Percentiles rank a stretch among this genome's conserved stretches.
These are phyloP conservation scores for rat (Rattus norvegicus) DNA, from an alignment of 2,113 vertebrate species.

Conservation along the genomic window GRCr8 NC_086023.1:103552001-103552500, in stretches of 20 bases:
- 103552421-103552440: conserved; percentile 82
- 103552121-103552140: background rate
- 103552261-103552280: background rate
- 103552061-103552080: background rate
- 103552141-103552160: background rate
- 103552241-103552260: background rate
- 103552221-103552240: background rate
- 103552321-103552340: background rate
- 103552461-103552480: conserved; percentile 80
- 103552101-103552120: background rate
- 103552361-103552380: conserved; percentile 55
- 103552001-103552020: conserved; percentile 26
- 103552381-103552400: conserved; percentile 67
- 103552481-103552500: conserved; percentile 80
- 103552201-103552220: background rate
- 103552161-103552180: background rate
- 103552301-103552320: background rate
- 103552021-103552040: conserved; percentile 32
- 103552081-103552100: background rate
- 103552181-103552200: rapidly evolving
- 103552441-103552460: conserved; percentile 82
- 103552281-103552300: background rate
- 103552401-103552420: conserved; percentile 80
- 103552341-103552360: conserved; percentile 48
- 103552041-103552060: background rate